Base-by-base conservation (phyloP, 2,888 invertebrate species). In the Plagodis dolabraria region DNA sequence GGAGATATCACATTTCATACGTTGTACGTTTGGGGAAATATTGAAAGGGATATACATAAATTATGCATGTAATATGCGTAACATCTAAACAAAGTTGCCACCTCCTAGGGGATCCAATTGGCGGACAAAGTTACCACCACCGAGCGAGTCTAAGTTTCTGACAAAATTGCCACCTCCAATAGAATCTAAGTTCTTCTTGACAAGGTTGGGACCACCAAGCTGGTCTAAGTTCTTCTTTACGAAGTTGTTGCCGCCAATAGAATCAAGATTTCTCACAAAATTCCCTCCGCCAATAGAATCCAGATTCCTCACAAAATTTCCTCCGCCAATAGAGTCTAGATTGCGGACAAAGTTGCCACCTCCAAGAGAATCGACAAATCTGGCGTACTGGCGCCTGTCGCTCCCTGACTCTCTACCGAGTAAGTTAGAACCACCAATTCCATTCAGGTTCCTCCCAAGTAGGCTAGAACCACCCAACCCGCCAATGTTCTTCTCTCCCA, bases 101-200 rank as follows among this genome's bases (percentile, higher is more conserved):
- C 89, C 92, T 47, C 89, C 90, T 33, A 91, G 72, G 40, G 85
- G 76, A 63, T 89, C 85, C 33, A 89, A 70, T 63, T 87, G 76
- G 50, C 93, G 83, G 7, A 92, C 85, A 22, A 93, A 83, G 76
- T 94, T 93, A 12, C 90, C 91, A 0, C 93, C 93, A 5, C 94
- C 93, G 6, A 94, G 79, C 2, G 89, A 85, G 63, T 92, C 90
- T 50, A 93, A 69, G 62, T 83, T 86, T 57, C 92, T 85, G 0
- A 90, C 80, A 9, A 91, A 77, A 71, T 92, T 89, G 0, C 86
- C 86, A 7, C 92, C 92, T 10, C 92, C 90, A 8, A 89, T 80
- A 56, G 84, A 82, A 63, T 92, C 90, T 7, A 90, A 77, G 62
- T 87, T 89, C 71, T 82, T 91, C 74, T 88, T 89, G 0, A 90